Conservation (phyloP, 2,888 invertebrate genomes). For the Mythimna lalbum region DNA sequence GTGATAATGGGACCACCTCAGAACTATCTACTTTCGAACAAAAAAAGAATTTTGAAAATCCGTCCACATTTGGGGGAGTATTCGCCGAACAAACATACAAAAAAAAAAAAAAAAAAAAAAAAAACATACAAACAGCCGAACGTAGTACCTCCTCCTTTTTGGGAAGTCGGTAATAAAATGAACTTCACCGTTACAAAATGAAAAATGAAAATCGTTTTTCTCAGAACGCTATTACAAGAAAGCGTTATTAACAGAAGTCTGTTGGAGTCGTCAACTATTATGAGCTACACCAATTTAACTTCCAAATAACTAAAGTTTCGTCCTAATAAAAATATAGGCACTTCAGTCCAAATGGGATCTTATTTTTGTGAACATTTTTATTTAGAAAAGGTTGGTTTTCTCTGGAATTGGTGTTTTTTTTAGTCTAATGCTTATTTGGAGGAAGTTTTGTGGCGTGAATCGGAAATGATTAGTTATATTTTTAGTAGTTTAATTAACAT, state of each 20-base stretch:
- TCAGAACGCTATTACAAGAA: constrained; percentile 70
- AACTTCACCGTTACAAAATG: constrained; percentile 23
- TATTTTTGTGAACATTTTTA: constrained; percentile 46
- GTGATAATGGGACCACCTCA: too few species aligned
- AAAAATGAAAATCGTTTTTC: constrained; percentile 55
- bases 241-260: constrained; percentile 70
- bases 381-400: constrained; percentile 45
- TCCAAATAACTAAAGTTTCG: constrained; percentile 78
- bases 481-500: constrained; percentile 5
- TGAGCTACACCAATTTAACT: constrained; percentile 80
- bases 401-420: constrained; percentile 21
- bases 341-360: constrained; percentile 46
- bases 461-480: constrained; percentile 15
- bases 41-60: too few species aligned
- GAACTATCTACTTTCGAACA: too few species aligned
- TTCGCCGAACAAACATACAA: too few species aligned
- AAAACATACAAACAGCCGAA: too few species aligned
- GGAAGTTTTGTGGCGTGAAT: constrained; percentile 24
- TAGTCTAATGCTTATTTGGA: constrained; percentile 30
- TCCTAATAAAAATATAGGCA: constrained; percentile 64
- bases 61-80: too few species aligned
- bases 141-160: too few species aligned
- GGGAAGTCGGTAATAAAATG: too few species aligned
- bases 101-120: too few species aligned
- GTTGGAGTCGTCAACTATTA: constrained; percentile 73